Evolutionary conservation across 1,140 invertebrate species (phyloP).

Genomic region (Cotesia vestalis): DNA sequence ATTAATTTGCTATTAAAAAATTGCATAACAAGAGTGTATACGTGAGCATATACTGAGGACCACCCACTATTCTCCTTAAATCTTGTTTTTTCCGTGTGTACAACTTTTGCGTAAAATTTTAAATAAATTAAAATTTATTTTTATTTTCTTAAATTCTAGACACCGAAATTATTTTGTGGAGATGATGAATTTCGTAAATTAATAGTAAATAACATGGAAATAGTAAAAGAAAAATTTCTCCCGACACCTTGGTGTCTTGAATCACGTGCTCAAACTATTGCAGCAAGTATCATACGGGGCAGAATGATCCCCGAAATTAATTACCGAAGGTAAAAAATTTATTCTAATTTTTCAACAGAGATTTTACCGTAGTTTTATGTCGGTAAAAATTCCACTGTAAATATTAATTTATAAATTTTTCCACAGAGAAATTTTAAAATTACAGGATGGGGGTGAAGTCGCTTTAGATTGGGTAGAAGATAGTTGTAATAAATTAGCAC

Average conservation of each 20-base stretch:
- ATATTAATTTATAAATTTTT: conserved; percentile 28
- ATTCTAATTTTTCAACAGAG: background rate
- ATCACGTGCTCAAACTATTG: conserved; percentile 80
- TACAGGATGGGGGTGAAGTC: conserved; percentile 86
- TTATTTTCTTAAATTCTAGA: conserved; percentile 53
- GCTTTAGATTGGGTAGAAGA: conserved; percentile 81
- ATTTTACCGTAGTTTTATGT: too few species aligned
- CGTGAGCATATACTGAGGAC: too few species aligned
- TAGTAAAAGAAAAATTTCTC: conserved; percentile 81
- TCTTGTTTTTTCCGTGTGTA: too few species aligned
- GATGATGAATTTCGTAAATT: conserved; percentile 74
- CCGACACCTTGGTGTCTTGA: conserved; percentile 89
- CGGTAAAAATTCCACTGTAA: background rate
- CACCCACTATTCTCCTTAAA: too few species aligned
- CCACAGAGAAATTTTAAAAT: conserved; percentile 76
- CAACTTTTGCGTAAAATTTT: too few species aligned
- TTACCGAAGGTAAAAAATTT: conserved; percentile 69
- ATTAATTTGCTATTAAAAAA: too few species aligned
- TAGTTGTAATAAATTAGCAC: conserved; percentile 63
- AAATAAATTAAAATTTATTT: too few species aligned
- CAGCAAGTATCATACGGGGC: conserved; percentile 77
- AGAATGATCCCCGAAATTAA: conserved; percentile 66
- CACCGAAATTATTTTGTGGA: conserved; percentile 69
- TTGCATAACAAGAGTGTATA: too few species aligned
- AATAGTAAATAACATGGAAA: conserved; percentile 73